These are phyloP conservation scores for Porites lutea DNA, from an alignment of 64 coral and sea anemone species.

Conservation along the genomic window DNA sequence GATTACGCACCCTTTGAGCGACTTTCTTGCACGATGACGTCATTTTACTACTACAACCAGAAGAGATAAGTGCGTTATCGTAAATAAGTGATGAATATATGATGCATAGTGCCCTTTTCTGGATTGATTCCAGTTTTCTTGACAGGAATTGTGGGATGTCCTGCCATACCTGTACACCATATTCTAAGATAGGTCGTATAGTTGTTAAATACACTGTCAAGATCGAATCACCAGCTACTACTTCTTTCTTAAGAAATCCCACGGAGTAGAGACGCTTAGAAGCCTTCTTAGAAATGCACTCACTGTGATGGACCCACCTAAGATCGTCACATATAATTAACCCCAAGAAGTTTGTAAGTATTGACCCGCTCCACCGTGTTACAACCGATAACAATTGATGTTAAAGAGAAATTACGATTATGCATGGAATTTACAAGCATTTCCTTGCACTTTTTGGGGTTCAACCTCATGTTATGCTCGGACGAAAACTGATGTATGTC, in stretches of 20 bases:
- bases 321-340: constrained; percentile 56
- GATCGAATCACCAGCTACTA: not conserved
- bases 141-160: constrained; percentile 36
- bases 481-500: not conserved
- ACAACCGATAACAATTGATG: constrained; percentile 63
- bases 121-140: no score
- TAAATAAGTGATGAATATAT: no score
- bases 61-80: no score
- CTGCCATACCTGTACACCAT: constrained; percentile 57
- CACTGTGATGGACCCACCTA: constrained; percentile 68
- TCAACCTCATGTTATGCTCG: no score
- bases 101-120: no score
- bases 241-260: constrained; percentile 33
- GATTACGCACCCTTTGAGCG: no score
- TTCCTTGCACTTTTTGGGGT: constrained; percentile 55
- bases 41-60: no score
- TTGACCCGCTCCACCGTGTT: constrained; percentile 58
- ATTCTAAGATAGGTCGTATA: constrained; percentile 38
- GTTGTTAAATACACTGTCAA: constrained; percentile 50
- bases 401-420: constrained; percentile 41
- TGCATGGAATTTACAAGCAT: constrained; percentile 75
- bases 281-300: constrained; percentile 62
- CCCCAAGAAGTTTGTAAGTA: constrained; percentile 67
- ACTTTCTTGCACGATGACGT: no score
- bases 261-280: constrained; percentile 52